Evolutionary conservation across 2,888 invertebrate genomes (phyloP).

Genomic region (Elmis aenea): DNA sequence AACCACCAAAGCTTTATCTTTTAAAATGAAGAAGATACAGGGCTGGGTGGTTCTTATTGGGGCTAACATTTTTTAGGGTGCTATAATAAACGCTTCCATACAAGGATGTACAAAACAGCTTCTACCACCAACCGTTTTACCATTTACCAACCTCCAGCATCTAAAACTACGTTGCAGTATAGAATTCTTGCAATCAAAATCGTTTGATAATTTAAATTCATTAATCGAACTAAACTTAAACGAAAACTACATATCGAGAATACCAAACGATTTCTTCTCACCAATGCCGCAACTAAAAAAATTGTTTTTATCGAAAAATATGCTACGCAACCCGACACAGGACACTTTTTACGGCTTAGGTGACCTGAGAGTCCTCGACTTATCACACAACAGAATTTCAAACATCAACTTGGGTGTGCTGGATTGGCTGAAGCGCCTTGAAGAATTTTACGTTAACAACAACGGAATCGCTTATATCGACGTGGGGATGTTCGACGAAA

Average conservation of each 20-base stretch:
- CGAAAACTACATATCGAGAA: slow-evolving; percentile 17
- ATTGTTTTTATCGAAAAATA: slow-evolving; percentile 21
- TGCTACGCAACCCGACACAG: slow-evolving; percentile 20
- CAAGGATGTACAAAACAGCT: neutral
- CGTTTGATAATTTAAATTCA: slow-evolving; percentile 18
- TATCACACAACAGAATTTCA: slow-evolving; percentile 22
- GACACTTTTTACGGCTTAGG: slow-evolving; percentile 24
- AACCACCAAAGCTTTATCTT: no score
- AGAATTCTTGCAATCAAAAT: slow-evolving; percentile 11
- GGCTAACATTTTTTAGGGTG: neutral
- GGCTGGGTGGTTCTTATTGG: no score
- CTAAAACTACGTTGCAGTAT: slow-evolving; percentile 18
- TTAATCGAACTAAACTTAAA: slow-evolving; percentile 18
- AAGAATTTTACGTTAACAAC: slow-evolving; percentile 20
- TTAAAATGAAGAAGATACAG: no score
- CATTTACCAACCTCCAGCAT: slow-evolving; percentile 16
- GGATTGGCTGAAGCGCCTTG: slow-evolving; percentile 19
- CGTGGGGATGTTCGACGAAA: slow-evolving; percentile 25
- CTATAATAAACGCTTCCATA: neutral
- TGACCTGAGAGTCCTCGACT: slow-evolving; percentile 19
- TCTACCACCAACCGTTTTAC: slow-evolving; percentile 9
- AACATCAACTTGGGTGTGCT: slow-evolving; percentile 24
- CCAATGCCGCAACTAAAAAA: slow-evolving; percentile 14
- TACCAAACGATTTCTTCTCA: slow-evolving; percentile 24
- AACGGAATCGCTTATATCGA: slow-evolving; percentile 20